Percentiles rank a stretch among this genome's conserved stretches.
Evolutionary conservation across 2,888 invertebrate genomes (phyloP).

Genomic region (Pandemis corylana): DNA sequence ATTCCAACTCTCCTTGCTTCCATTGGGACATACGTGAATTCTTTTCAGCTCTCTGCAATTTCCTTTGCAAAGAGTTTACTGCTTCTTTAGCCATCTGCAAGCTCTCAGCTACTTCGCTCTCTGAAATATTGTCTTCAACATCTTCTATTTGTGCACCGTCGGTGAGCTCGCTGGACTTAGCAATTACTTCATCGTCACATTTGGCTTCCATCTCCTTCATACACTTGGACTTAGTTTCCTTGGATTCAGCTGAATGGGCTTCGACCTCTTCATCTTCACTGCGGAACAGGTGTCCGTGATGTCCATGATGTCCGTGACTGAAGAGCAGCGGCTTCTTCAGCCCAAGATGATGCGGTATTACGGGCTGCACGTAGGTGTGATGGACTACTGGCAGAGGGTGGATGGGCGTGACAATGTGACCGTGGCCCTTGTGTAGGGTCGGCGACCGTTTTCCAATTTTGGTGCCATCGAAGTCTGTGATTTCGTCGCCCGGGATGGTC

Average conservation of each 20-base stretch:
- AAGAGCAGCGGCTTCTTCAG: slow-evolving; percentile 69
- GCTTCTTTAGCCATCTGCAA: slow-evolving; percentile 74
- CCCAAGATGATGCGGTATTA: slow-evolving; percentile 48
- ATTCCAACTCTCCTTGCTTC: slow-evolving; percentile 51
- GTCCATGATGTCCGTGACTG: slow-evolving; percentile 65
- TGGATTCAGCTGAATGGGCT: slow-evolving; percentile 58
- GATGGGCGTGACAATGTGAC: slow-evolving; percentile 2
- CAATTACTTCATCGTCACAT: slow-evolving; percentile 63
- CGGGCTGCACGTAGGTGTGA: slow-evolving; percentile 38
- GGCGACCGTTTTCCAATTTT: slow-evolving; percentile 43
- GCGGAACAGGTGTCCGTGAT: slow-evolving; percentile 57
- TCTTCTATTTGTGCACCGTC: slow-evolving; percentile 51
- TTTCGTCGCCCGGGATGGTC: slow-evolving; percentile 53
- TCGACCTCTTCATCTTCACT: slow-evolving; percentile 69
- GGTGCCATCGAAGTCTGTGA: slow-evolving; percentile 46
- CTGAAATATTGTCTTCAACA: slow-evolving; percentile 50
- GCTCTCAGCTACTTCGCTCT: slow-evolving; percentile 69
- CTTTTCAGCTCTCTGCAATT: slow-evolving; percentile 63
- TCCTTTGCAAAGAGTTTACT: slow-evolving; percentile 69
- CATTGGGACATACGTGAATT: slow-evolving; percentile 50
- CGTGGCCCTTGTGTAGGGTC: neutral
- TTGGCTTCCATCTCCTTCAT: slow-evolving; percentile 72
- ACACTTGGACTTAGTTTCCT: slow-evolving; percentile 52
- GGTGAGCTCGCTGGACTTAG: slow-evolving; percentile 52
- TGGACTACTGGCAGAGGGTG: slow-evolving; percentile 31